Conservation (phyloP, 2,797 vertebrate genomes). For the Cirrhinus molitorella region DNA sequence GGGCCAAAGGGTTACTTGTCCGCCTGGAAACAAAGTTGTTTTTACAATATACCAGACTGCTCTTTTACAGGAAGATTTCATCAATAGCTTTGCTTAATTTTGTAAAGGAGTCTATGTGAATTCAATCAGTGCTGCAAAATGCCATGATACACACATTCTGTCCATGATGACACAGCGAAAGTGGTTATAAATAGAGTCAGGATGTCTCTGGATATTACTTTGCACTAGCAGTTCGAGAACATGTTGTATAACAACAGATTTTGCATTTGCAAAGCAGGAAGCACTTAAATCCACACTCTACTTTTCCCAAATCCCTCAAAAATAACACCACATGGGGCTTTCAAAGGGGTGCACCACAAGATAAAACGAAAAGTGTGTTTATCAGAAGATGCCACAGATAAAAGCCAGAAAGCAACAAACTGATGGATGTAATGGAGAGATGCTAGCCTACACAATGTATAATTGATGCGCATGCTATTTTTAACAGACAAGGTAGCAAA, state of each 20-base stretch:
- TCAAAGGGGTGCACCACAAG: slow-evolving; percentile 2
- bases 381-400: slow-evolving; percentile 39
- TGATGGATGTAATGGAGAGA: slow-evolving; percentile 39
- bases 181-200: slow-evolving; percentile 26
- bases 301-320: slow-evolving; percentile 30
- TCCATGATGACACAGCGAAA: slow-evolving; percentile 35
- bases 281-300: slow-evolving; percentile 31
- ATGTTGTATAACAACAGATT: slow-evolving; percentile 44
- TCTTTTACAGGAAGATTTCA: background rate
- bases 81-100: slow-evolving; percentile 1
- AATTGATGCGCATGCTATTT: slow-evolving; percentile 49
- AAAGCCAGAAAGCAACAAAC: slow-evolving; percentile 41
- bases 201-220: slow-evolving; percentile 35
- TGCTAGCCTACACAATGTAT: slow-evolving; percentile 38
- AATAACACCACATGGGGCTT: slow-evolving; percentile 16
- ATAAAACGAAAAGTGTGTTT: slow-evolving; percentile 33
- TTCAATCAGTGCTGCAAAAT: slow-evolving; percentile 9
- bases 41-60: background rate
- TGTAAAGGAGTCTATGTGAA: background rate
- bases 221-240: slow-evolving; percentile 20
- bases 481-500: slow-evolving; percentile 38
- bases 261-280: slow-evolving; percentile 19
- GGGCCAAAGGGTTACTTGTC: background rate
- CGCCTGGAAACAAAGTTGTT: background rate
- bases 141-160: background rate